Base-by-base conservation (phyloP, 2,113 vertebrate genomes). In the Oxyura jamaicensis region DNA sequence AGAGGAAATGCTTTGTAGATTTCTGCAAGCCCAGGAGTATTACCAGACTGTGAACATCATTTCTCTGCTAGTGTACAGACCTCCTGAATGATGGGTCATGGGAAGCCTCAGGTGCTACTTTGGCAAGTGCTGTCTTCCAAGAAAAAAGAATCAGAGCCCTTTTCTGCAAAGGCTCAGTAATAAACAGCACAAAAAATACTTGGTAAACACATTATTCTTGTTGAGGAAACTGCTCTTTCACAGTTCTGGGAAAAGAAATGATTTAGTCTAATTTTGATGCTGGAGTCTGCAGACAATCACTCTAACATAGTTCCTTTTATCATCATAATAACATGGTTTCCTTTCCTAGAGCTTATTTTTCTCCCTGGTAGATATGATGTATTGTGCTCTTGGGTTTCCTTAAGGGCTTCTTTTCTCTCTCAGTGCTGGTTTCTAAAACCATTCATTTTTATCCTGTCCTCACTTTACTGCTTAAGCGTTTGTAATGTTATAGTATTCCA, bases 211-310 rank as follows among this genome's bases (percentile, higher is more conserved):
- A 83, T 94, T 86, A 90, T 90, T 96, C 82, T 52, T 67, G 26
- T 13, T 35, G 50, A 88, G 42, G 50, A 80, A 91, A 71, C 35
- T 77, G n/a, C 46, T 90, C 42, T 93, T 91, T 42, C 10, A 18
- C 42, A 86, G 52, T 95, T 91, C 85, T 94, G 82, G 72, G 90
- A 86, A 93, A 90, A 91, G 19, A 86, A 95, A 93, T 93, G 65
- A 78, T 95, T 91, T 91, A 72, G 59, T 74, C 72, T 90, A 79
- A 90, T 96, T 96, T 71, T 88, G 91, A 86, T 88, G 65, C n/a
- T 90, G 65, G 18, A 94, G 39, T 91, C 72, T 67, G 52, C 55
- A 88, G 75, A 92, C 63, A 93, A 80, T 91, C 78, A 71, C 36
- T 91, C 53, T 82, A 90, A 83, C 50, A 55, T 63, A 59, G 78